Conservation (phyloP, 2,113 vertebrate genomes). For the Antennarius striatus region DNA sequence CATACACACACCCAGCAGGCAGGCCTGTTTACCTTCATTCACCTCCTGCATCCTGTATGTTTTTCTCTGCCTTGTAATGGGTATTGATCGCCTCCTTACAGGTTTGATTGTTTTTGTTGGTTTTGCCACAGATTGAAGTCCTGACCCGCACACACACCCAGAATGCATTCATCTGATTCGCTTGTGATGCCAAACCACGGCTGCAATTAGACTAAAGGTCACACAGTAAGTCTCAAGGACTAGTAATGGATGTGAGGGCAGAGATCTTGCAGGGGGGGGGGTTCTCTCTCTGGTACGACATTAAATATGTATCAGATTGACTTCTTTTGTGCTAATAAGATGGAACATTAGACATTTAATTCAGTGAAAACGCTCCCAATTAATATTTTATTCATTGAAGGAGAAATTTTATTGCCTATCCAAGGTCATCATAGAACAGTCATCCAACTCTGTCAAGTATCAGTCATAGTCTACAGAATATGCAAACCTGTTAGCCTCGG, state of each 20-base stretch:
- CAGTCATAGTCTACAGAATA: no score
- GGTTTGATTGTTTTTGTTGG: slow-evolving; percentile 39
- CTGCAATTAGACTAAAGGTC: slow-evolving; percentile 36
- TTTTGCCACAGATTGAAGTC: slow-evolving; percentile 41
- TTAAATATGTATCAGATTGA: no score
- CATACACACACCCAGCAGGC: neutral
- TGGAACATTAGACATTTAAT: neutral
- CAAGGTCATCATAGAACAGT: slow-evolving; percentile 39
- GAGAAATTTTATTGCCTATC: neutral
- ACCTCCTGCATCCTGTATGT: neutral
- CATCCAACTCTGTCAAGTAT: no score
- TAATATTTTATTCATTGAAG: neutral
- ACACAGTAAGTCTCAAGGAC: neutral
- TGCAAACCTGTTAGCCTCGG: no score
- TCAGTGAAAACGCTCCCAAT: neutral
- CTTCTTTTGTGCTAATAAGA: neutral
- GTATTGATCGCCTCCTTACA: slow-evolving; percentile 17
- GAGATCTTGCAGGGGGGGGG: neutral
- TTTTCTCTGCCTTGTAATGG: slow-evolving; percentile 17
- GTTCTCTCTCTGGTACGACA: neutral
- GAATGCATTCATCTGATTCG: slow-evolving; percentile 6
- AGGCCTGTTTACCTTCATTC: neutral
- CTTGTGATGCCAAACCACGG: slow-evolving; percentile 21
- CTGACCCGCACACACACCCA: slow-evolving; percentile 14
- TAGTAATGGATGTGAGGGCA: neutral